phyloP scores from a whole-genome alignment of 2,113 vertebrate genomes.

The Megaleporinus macrocephalus region DNA sequence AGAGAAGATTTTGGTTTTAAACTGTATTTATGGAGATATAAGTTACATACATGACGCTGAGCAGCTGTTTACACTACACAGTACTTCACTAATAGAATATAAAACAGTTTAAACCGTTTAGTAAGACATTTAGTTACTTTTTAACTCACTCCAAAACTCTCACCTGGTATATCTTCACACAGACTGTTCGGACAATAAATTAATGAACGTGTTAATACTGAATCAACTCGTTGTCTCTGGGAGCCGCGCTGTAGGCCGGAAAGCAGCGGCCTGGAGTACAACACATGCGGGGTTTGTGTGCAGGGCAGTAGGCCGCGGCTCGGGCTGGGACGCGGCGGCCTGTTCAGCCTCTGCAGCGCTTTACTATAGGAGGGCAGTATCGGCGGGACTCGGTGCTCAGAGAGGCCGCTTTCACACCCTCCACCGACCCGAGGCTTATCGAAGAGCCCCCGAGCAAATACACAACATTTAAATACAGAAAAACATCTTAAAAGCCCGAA shows the following conservation, averaged over 20 bases:
- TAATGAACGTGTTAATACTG: neutral
- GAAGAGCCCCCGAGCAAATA: neutral
- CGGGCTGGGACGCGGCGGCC: conserved; percentile 44
- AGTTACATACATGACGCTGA: too few relatives aligned
- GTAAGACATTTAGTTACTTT: too few relatives aligned
- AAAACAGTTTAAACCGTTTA: too few relatives aligned
- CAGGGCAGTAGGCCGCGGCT: conserved; percentile 78
- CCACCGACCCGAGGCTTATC: conserved; percentile 52
- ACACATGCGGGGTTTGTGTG: conserved; percentile 64
- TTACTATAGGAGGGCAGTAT: conserved; percentile 86
- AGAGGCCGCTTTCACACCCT: conserved; percentile 82
- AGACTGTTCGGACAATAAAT: too few relatives aligned
- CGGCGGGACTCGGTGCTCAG: conserved; percentile 67
- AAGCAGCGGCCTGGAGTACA: neutral
- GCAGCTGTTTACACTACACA: too few relatives aligned
- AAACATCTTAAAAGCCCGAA: neutral
- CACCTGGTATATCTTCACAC: too few relatives aligned
- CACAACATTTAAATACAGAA: neutral
- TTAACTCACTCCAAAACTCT: too few relatives aligned
- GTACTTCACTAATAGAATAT: too few relatives aligned
- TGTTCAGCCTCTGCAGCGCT: conserved; percentile 76
- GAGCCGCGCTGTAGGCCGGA: neutral
- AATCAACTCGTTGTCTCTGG: too few relatives aligned
- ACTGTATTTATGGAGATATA: too few relatives aligned
- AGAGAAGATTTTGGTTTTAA: too few relatives aligned